phyloP scores from a whole-genome alignment of 2,888 invertebrate genomes.

The Aromia moschata region DNA sequence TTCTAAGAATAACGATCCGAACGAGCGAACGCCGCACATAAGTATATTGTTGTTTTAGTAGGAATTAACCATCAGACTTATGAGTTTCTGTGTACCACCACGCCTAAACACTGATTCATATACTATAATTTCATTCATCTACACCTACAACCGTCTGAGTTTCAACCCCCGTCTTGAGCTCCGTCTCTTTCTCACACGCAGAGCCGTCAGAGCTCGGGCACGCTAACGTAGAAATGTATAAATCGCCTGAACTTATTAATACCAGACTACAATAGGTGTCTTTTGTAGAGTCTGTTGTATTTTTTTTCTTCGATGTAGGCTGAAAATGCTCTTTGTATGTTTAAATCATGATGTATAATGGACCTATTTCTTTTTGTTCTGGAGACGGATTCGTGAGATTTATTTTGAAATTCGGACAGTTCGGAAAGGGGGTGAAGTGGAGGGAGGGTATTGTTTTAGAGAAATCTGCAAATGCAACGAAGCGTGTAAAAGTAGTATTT shows the following conservation, averaged over 20 bases:
- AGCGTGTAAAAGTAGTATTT: too few relatives aligned
- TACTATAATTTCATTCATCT: conserved; percentile 45
- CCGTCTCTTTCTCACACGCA: conserved; percentile 34
- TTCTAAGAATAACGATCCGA: too few relatives aligned
- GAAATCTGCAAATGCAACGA: too few relatives aligned
- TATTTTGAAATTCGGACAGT: conserved; percentile 32
- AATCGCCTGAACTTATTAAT: conserved; percentile 52
- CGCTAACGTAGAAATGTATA: conserved; percentile 36
- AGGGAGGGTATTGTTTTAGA: too few relatives aligned
- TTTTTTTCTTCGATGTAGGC: conserved; percentile 48
- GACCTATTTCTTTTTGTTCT: conserved; percentile 31
- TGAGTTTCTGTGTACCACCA: conserved; percentile 40
- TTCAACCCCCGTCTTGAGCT: conserved; percentile 39
- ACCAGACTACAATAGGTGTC: conserved; percentile 56
- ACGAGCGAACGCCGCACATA: conserved; percentile 32
- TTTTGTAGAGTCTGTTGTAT: conserved; percentile 52
- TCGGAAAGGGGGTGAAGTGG: background rate
- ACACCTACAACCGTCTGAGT: conserved; percentile 44
- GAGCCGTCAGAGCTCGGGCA: conserved; percentile 2
- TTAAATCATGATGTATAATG: conserved; percentile 37
- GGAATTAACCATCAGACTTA: conserved; percentile 40
- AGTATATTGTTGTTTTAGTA: conserved; percentile 35
- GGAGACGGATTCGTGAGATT: conserved; percentile 28
- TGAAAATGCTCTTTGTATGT: conserved; percentile 39
- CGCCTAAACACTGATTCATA: conserved; percentile 45